Percentiles rank a stretch among this genome's conserved stretches.
phyloP scores from a whole-genome alignment of 2,888 invertebrate genomes.

The Acrocyrtus sp. region DNA sequence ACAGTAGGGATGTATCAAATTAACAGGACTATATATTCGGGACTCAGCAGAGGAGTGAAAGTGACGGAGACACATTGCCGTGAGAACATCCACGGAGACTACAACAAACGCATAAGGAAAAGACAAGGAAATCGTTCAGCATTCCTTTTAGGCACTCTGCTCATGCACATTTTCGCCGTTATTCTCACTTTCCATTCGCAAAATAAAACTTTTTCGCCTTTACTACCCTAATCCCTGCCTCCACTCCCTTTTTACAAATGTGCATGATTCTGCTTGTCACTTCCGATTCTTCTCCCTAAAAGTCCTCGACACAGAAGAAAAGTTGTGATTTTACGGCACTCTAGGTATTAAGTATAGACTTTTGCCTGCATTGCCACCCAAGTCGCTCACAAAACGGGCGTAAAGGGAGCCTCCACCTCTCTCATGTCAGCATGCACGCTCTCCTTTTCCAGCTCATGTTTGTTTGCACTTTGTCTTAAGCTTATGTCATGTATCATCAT shows the following conservation, averaged over 20 bases:
- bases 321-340: background rate
- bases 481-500: background rate
- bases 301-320: background rate
- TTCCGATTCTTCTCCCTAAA: constrained; percentile 10
- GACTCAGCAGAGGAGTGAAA: background rate
- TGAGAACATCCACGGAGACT: background rate
- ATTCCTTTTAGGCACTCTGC: background rate
- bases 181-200: background rate
- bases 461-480: background rate
- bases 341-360: background rate
- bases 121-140: background rate
- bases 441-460: background rate
- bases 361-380: background rate
- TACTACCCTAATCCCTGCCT: background rate
- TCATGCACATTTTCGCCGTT: background rate
- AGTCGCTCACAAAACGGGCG: background rate
- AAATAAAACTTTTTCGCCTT: no score
- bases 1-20: background rate
- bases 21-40: no score
- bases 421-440: no score
- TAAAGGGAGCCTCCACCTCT: no score
- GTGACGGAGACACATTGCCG: background rate
- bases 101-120: background rate
- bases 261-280: background rate
- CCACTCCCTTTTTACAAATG: background rate